A percentile compares a stretch with the other conserved stretches of the same genome.
Evolutionary conservation across 2,797 vertebrate genomes (phyloP).

Genomic region (Galagoides demidoff): DNA sequence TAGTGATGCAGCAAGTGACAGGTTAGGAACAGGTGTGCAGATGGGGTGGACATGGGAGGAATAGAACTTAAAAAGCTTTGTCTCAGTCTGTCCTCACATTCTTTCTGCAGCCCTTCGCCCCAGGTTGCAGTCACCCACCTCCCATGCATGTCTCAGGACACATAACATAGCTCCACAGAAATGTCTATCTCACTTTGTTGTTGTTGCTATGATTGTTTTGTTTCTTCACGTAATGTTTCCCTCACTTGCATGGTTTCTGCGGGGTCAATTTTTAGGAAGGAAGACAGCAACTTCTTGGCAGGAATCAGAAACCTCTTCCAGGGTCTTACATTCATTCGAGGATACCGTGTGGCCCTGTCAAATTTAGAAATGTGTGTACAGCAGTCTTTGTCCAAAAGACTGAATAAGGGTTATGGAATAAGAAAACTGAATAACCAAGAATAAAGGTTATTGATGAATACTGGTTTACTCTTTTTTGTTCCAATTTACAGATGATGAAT

Average conservation of each 20-base stretch:
- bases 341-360: neutral
- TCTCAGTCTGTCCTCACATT: neutral
- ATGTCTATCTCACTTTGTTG: neutral
- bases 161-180: accelerated
- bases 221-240: neutral
- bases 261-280: neutral
- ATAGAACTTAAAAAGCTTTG: neutral
- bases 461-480: neutral
- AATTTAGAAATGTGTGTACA: neutral
- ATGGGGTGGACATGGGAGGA: neutral
- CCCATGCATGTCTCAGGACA: accelerated
- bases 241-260: neutral
- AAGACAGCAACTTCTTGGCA: constrained; percentile 35
- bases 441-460: neutral
- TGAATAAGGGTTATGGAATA: neutral
- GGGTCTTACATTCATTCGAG: neutral
- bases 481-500: neutral
- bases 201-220: neutral
- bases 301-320: neutral
- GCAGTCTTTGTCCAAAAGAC: neutral
- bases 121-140: neutral
- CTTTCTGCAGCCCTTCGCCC: neutral
- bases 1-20: neutral
- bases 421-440: neutral
- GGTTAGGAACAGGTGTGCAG: neutral